These are phyloP conservation scores for Drosophila fuyamai DNA, from an alignment of 1,140 invertebrate species.

Conservation along the genomic window DNA sequence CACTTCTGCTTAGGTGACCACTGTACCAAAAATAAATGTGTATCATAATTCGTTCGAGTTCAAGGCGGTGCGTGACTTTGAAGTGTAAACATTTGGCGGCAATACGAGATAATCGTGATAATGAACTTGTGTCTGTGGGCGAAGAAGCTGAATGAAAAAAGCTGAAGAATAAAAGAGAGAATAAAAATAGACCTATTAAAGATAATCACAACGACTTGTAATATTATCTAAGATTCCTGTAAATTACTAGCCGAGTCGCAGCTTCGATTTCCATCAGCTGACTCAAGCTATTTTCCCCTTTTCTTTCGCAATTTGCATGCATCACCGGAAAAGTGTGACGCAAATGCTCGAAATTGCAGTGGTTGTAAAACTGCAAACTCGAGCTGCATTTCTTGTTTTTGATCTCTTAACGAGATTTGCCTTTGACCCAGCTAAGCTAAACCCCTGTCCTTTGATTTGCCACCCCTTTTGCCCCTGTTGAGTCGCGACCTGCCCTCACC, in stretches of 20 bases:
- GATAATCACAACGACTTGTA: slow-evolving; percentile 8
- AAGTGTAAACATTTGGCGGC: slow-evolving; percentile 44
- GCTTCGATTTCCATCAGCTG: slow-evolving; percentile 38
- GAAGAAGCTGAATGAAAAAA: slow-evolving; percentile 34
- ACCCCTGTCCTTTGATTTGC: background rate
- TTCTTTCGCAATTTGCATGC: slow-evolving; percentile 56
- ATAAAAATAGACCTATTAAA: slow-evolving; percentile 14
- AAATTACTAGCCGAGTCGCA: slow-evolving; percentile 8
- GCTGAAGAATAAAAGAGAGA: slow-evolving; percentile 2
- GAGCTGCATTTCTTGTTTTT: slow-evolving; percentile 10
- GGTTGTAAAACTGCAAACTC: slow-evolving; percentile 42
- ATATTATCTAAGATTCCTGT: background rate
- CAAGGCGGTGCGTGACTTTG: slow-evolving; percentile 56
- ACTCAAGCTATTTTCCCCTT: slow-evolving; percentile 18
- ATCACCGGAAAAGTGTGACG: slow-evolving; percentile 55
- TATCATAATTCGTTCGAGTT: slow-evolving; percentile 46
- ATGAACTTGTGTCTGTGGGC: slow-evolving; percentile 23
- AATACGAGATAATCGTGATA: slow-evolving; percentile 41
- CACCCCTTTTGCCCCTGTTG: background rate
- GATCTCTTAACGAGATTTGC: slow-evolving; percentile 48
- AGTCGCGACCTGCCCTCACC: slow-evolving; percentile 43
- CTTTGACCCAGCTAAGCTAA: slow-evolving; percentile 16
- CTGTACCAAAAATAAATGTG: slow-evolving; percentile 37
- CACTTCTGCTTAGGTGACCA: background rate
- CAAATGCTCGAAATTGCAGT: slow-evolving; percentile 48